A percentile compares a stretch with the other conserved stretches of the same genome.
Conservation (phyloP, 2,888 invertebrate species). For the Brenthis daphne region DNA sequence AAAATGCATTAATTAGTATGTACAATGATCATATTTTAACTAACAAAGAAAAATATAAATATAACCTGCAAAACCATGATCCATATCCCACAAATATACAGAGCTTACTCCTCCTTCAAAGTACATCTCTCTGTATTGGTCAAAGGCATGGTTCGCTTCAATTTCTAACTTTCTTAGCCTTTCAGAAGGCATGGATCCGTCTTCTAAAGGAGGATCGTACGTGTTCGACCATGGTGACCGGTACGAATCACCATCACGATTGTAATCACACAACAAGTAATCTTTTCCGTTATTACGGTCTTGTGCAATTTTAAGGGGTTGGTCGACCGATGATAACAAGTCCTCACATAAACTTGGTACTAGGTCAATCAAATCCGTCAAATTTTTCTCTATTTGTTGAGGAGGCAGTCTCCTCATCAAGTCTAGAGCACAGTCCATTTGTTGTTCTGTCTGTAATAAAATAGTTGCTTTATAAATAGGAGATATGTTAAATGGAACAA, state of each 20-base stretch:
- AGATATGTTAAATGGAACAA: slow-evolving; percentile 49
- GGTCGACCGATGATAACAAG: slow-evolving; percentile 97
- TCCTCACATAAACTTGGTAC: slow-evolving; percentile 98
- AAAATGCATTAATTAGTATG: no score
- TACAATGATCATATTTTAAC: no score
- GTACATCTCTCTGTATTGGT: slow-evolving; percentile 99
- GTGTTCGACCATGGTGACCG: slow-evolving; percentile 99
- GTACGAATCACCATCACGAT: slow-evolving; percentile 99
- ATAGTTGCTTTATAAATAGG: slow-evolving; percentile 46
- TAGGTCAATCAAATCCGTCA: slow-evolving; percentile 98
- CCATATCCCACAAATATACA: slow-evolving; percentile 99
- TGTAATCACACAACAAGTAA: slow-evolving; percentile 99
- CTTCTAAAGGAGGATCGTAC: slow-evolving; percentile 98
- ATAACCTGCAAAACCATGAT: slow-evolving; percentile 97
- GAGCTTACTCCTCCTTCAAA: slow-evolving; percentile 99
- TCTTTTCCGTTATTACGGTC: slow-evolving; percentile 98
- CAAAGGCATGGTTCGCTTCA: slow-evolving; percentile 99
- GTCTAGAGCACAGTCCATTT: slow-evolving; percentile 99
- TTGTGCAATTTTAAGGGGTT: slow-evolving; percentile 98
- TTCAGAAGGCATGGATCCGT: slow-evolving; percentile 99
- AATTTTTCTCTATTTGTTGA: slow-evolving; percentile 99
- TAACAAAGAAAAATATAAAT: not conserved
- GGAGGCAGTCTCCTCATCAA: slow-evolving; percentile 99
- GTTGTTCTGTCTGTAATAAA: slow-evolving; percentile 91
- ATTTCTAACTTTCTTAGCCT: slow-evolving; percentile 96